phyloP scores from a whole-genome alignment of 2,888 invertebrate genomes.

The Morpho deidamia region DNA sequence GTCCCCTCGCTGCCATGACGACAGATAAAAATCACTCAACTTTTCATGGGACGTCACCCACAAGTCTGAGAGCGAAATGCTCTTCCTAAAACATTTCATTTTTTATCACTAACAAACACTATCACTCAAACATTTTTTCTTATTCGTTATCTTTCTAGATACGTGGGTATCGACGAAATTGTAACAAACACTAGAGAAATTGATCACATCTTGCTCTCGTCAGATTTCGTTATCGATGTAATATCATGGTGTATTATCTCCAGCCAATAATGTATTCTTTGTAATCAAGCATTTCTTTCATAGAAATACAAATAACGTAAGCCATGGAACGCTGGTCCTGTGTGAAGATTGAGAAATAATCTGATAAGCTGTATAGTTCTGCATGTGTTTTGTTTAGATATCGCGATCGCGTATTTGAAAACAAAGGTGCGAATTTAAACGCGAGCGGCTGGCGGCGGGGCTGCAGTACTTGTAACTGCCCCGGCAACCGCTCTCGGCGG shows the following conservation, averaged over 20 bases:
- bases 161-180: slow-evolving; percentile 26
- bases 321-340: not conserved
- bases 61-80: slow-evolving; percentile 44
- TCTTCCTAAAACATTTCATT: slow-evolving; percentile 61
- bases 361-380: slow-evolving; percentile 4
- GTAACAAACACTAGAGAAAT: slow-evolving; percentile 24
- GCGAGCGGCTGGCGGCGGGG: slow-evolving; percentile 25
- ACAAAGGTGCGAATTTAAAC: slow-evolving; percentile 17
- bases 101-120: slow-evolving; percentile 13
- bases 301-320: not conserved
- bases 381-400: not conserved
- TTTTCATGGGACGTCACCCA: slow-evolving; percentile 60
- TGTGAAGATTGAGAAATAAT: not conserved
- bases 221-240: slow-evolving; percentile 39
- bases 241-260: slow-evolving; percentile 41
- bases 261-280: slow-evolving; percentile 14
- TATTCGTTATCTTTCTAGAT: not conserved
- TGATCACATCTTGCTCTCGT: slow-evolving; percentile 26
- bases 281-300: not conserved
- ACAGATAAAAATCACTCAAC: slow-evolving; percentile 59
- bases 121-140: slow-evolving; percentile 3
- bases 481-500: slow-evolving; percentile 29
- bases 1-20: slow-evolving; percentile 67
- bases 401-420: slow-evolving; percentile 6
- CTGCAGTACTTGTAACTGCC: slow-evolving; percentile 6